These are phyloP conservation scores for Trachythela sp. DNA, from an alignment of 64 coral and sea anemone species.

Conservation along the genomic window DNA sequence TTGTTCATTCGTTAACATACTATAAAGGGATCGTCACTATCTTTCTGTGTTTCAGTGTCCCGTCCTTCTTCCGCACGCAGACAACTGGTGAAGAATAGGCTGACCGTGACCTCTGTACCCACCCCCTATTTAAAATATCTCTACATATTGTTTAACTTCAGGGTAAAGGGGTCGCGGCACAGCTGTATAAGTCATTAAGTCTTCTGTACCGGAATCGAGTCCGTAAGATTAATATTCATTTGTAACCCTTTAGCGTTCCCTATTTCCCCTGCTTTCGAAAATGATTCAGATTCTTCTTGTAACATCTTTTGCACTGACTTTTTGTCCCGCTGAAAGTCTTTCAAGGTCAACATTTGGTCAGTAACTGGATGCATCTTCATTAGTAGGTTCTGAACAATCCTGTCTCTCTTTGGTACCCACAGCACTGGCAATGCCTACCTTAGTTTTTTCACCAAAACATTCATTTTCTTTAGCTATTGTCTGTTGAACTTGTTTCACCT, in stretches of 20 bases:
- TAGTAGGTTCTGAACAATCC: not conserved
- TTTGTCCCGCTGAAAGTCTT: not conserved
- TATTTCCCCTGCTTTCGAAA: not conserved
- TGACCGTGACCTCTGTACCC: not conserved
- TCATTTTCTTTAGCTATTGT: not conserved
- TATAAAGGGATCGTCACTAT: too few relatives aligned
- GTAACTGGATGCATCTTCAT: not conserved
- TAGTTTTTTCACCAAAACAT: not conserved
- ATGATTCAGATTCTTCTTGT: not conserved
- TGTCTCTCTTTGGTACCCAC: too few relatives aligned
- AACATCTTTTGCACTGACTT: not conserved
- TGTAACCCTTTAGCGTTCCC: not conserved
- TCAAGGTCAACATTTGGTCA: not conserved
- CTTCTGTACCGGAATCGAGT: conserved; percentile 10
- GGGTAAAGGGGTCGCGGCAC: not conserved
- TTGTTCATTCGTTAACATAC: too few relatives aligned
- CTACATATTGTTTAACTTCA: conserved; percentile 10
- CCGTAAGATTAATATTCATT: conserved; percentile 14
- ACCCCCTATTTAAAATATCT: not conserved
- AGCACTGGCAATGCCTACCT: not conserved
- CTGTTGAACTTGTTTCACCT: not conserved
- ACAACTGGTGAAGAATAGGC: conserved; percentile 6
- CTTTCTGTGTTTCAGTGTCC: not conserved
- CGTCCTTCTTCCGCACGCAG: not conserved
- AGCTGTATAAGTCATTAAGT: not conserved